A percentile compares a stretch with the other conserved stretches of the same genome.
phyloP scores from a whole-genome alignment of 2,797 vertebrate species.

The Sylvia borin region DNA sequence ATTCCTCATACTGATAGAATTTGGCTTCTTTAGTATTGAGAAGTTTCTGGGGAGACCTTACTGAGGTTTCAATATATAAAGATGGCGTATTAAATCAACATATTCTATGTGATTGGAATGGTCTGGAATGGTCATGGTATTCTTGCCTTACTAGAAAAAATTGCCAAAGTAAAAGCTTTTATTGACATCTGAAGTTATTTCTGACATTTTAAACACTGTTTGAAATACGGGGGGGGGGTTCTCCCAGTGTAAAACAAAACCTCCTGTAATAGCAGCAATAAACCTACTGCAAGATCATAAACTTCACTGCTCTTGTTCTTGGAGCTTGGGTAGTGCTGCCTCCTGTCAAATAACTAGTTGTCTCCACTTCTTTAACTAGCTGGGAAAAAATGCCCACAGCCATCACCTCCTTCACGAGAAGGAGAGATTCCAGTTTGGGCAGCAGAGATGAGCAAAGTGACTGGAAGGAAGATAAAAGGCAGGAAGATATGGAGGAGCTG shows the following conservation, averaged over 20 bases:
- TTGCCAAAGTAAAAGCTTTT: background rate
- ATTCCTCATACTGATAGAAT: accelerated
- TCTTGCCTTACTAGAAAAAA: background rate
- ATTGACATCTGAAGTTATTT: background rate
- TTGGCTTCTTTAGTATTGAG: background rate
- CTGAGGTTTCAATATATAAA: background rate
- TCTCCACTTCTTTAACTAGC: background rate
- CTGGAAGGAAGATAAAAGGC: background rate
- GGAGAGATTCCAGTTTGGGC: background rate
- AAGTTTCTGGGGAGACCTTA: background rate
- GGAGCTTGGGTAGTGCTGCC: background rate
- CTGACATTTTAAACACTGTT: background rate
- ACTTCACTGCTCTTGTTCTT: background rate
- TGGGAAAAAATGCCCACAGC: background rate
- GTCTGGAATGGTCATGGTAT: background rate
- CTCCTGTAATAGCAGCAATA: background rate
- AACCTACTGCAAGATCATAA: background rate
- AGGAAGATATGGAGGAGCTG: background rate
- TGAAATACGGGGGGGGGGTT: background rate
- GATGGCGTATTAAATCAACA: background rate
- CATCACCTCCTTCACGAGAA: background rate
- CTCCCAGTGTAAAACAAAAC: background rate
- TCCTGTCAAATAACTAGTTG: background rate
- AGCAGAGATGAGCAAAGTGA: background rate
- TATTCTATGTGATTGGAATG: background rate